These are phyloP conservation scores for Macrobrachium rosenbergii DNA, from an alignment of 1,140 invertebrate species.

Conservation along the genomic window DNA sequence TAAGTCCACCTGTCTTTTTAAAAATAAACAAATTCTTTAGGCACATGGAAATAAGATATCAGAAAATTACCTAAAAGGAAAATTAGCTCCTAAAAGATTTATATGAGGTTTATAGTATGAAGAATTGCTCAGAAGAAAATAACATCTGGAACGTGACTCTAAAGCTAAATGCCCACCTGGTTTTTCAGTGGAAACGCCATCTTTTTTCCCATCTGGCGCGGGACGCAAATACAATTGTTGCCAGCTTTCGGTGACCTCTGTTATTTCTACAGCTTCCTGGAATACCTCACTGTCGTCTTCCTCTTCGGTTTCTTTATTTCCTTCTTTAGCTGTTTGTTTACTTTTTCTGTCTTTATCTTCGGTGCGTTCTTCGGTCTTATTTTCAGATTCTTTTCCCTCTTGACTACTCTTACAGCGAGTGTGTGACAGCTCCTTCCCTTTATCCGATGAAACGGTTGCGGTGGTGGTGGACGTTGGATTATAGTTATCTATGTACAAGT, in stretches of 20 bases:
- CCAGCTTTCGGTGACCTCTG: constrained; percentile 41
- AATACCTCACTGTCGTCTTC: not conserved
- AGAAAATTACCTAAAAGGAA: too few species aligned
- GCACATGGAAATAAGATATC: too few species aligned
- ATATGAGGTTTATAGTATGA: too few species aligned
- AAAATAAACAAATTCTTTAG: too few species aligned
- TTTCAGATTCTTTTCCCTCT: not conserved
- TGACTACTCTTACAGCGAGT: too few species aligned
- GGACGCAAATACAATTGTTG: constrained; percentile 24
- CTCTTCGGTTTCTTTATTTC: not conserved
- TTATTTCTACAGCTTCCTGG: constrained; percentile 14
- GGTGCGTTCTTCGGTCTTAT: not conserved
- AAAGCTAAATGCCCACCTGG: constrained; percentile 36
- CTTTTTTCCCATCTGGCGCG: constrained; percentile 5
- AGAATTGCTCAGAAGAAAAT: too few species aligned
- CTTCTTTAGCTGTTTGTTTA: not conserved
- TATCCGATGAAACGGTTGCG: too few species aligned
- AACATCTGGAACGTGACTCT: not conserved
- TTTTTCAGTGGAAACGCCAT: constrained; percentile 46
- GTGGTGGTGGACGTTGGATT: not conserved
- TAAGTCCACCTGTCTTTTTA: too few species aligned
- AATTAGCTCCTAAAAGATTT: too few species aligned
- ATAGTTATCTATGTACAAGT: constrained; percentile 36
- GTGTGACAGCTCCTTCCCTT: too few species aligned
- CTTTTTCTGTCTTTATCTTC: not conserved